Base-by-base conservation (phyloP, 1,140 invertebrate species). In the Drosophila nasuta region DNA sequence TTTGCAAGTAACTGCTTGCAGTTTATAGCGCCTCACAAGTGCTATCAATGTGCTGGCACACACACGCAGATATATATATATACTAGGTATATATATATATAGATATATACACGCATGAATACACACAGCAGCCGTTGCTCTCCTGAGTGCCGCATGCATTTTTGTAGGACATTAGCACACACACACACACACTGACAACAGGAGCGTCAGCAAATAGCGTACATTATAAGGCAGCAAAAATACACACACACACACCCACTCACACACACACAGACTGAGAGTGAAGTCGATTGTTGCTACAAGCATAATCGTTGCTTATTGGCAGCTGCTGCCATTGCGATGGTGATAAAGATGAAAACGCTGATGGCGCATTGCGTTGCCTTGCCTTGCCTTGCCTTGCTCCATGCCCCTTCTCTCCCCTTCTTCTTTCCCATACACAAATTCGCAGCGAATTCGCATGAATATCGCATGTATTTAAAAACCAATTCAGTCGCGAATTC, bases 231-330 rank as follows among this genome's bases (percentile, higher is more conserved):
- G 75, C 48, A 56, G 54, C 56, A 54, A 49, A 48, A 63, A 15
- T 17, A 64, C 38, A 65, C 52, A 54, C 15, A 59, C 35, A 20
- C 2, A 20, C 48, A 79, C 20, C 48, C 49, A 48, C 2, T 41
- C 5, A 45, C 25, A 62, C n/a, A 8, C n/a, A 48, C 6, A 28
- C 30, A 35, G 51, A 17, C 28, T 67, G 38, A 25, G 41, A 65
- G 59, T 5, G 25, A 63, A 86, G 82, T 70, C 83, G 83, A 80
- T 83, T 87, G 77, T 89, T 77, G 77, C 77, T 83, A 83, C 80
- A 83, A 83, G 74, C 83, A 89, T 87, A 87, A 87, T 88, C 83
- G 85, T 82, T 87, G 79, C 82, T 88, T 88, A 87, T 87, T 87
- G 82, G 80, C 82, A 87, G 77, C 82, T 87, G 82, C 82, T 86